These are phyloP conservation scores for Cricetomys ansorgei DNA, from an alignment of 2,113 vertebrate species.

Conservation along the genomic window DNA sequence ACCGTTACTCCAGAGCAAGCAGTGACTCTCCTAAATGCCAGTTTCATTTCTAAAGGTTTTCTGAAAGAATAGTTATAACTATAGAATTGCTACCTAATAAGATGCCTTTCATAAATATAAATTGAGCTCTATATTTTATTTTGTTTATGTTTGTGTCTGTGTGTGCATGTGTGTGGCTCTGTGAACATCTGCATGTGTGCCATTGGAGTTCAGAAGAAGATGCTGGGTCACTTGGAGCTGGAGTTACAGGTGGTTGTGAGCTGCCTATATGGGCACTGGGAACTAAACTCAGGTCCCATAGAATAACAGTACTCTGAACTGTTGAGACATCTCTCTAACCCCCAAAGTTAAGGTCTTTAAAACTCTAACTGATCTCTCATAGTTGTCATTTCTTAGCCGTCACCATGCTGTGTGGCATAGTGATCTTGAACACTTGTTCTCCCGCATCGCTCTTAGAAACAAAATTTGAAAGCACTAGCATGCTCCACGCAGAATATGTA, in stretches of 20 bases:
- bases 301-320: neutral
- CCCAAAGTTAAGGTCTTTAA: neutral
- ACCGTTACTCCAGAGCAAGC: neutral
- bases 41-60: constrained; percentile 43
- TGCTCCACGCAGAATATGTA: neutral
- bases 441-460: neutral
- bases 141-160: neutral
- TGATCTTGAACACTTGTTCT: neutral
- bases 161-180: neutral
- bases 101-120: constrained; percentile 27
- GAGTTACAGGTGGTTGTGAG: neutral
- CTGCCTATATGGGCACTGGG: neutral
- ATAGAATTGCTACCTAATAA: constrained; percentile 51
- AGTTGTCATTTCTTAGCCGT: neutral
- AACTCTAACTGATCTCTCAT: constrained; percentile 30
- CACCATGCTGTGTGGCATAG: neutral
- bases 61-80: constrained; percentile 31
- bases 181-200: neutral
- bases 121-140: neutral
- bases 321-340: neutral
- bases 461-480: neutral
- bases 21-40: constrained; percentile 42
- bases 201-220: neutral
- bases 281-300: neutral
- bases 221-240: neutral